A percentile compares a stretch with the other conserved stretches of the same genome.
phyloP scores from a whole-genome alignment of 2,797 vertebrate genomes.

The Sebastes hubbsi region DNA sequence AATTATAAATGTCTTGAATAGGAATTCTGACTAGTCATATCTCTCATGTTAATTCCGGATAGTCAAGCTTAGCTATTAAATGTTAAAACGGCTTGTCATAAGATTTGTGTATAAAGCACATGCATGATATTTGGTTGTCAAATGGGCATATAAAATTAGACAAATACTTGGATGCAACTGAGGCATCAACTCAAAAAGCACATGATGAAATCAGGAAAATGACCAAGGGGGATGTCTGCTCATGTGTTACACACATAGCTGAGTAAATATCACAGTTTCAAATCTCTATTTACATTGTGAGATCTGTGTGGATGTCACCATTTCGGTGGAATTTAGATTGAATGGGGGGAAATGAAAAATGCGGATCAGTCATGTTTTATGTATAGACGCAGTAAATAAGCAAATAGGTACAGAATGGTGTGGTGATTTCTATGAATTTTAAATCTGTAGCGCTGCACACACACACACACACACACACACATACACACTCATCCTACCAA shows the following conservation, averaged over 20 bases:
- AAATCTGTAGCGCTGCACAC: conserved; percentile 46
- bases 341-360: conserved; percentile 42
- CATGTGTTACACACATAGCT: not conserved
- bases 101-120: not conserved
- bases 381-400: conserved; percentile 67
- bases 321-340: conserved; percentile 44
- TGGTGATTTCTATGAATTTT: conserved; percentile 75
- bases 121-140: not conserved
- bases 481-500: not conserved
- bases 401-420: conserved; percentile 66
- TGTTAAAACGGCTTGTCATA: not conserved
- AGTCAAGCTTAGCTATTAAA: no score
- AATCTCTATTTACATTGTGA: conserved; percentile 7
- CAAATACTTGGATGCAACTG: not conserved
- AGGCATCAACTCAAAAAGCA: not conserved
- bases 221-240: not conserved
- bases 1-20: no score
- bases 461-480: not conserved
- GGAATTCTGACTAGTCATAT: no score
- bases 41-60: no score
- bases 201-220: not conserved
- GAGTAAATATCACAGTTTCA: conserved; percentile 30
- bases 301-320: conserved; percentile 3
- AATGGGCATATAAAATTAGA: not conserved
- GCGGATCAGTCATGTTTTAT: conserved; percentile 71